Percentiles rank a stretch among this genome's conserved stretches.
Evolutionary conservation across 2,888 invertebrate genomes (phyloP).

Genomic region (Chrysolina americana): DNA sequence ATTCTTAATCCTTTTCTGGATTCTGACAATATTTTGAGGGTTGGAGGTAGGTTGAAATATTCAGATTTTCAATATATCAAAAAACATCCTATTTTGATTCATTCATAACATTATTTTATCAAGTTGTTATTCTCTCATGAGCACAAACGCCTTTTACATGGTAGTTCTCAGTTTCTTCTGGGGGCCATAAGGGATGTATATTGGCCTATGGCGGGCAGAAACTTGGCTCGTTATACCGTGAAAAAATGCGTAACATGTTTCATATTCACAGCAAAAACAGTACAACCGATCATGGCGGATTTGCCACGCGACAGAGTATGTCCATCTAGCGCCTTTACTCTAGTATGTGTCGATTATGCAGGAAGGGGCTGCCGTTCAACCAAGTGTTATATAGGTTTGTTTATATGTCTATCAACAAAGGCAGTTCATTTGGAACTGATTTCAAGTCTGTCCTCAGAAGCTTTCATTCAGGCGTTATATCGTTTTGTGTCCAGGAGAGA

Average conservation of each 20-base stretch:
- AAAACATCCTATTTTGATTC: slow-evolving; percentile 49
- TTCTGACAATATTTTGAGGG: slow-evolving; percentile 20
- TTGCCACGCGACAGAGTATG: slow-evolving; percentile 13
- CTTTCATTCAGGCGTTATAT: slow-evolving; percentile 50
- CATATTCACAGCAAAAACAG: slow-evolving; percentile 10
- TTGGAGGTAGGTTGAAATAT: slow-evolving; percentile 46
- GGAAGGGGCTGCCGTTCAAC: slow-evolving; percentile 24
- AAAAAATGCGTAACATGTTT: slow-evolving; percentile 42
- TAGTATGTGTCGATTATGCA: slow-evolving; percentile 39
- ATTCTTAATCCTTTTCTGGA: slow-evolving; percentile 48
- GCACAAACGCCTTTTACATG: too few relatives aligned
- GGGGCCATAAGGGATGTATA: slow-evolving; percentile 46
- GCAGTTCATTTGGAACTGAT: slow-evolving; percentile 57
- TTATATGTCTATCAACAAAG: slow-evolving; percentile 41
- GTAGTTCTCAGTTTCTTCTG: too few relatives aligned
- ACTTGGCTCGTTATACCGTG: slow-evolving; percentile 39
- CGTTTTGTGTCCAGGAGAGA: slow-evolving; percentile 56
- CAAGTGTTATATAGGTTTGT: slow-evolving; percentile 43
- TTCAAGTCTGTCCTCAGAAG: slow-evolving; percentile 45
- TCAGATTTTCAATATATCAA: slow-evolving; percentile 41
- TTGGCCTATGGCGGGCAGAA: slow-evolving; percentile 47
- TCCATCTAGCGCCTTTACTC: slow-evolving; percentile 39
- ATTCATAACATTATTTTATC: slow-evolving; percentile 44
- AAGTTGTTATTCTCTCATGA: slow-evolving; percentile 42
- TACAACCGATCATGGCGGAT: slow-evolving; percentile 24